Conservation (phyloP, 30 jellyfish, hydroid and myxozoan species). For the Nemopilema nomurai region DNA sequence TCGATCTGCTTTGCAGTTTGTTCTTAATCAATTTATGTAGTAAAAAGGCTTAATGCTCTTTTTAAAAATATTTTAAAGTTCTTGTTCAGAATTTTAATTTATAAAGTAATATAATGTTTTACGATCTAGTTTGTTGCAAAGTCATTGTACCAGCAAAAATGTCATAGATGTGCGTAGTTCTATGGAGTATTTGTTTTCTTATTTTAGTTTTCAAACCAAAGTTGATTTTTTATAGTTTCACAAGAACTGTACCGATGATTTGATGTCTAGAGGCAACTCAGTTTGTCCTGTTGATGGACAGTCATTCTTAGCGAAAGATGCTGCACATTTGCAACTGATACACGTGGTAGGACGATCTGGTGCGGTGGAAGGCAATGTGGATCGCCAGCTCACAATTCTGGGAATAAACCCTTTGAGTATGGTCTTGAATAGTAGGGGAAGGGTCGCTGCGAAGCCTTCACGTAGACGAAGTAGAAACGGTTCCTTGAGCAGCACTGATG, state of each 20-base stretch:
- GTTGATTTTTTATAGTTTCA: constrained; percentile 17
- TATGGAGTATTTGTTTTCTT: too few species aligned
- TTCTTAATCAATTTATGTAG: too few species aligned
- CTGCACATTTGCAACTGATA: not conserved
- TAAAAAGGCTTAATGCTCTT: too few species aligned
- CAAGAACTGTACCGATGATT: constrained; percentile 39
- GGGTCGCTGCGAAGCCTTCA: not conserved
- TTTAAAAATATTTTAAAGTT: too few species aligned
- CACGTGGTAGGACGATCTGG: not conserved
- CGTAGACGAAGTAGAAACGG: constrained; percentile 26
- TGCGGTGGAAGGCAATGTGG: not conserved
- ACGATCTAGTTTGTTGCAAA: too few species aligned
- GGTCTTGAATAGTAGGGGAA: not conserved
- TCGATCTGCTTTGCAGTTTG: not conserved
- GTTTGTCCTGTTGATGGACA: constrained; percentile 53
- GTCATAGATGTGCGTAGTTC: too few species aligned
- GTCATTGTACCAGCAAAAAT: too few species aligned
- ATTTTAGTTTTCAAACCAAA: not conserved
- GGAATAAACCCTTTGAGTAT: constrained; percentile 33
- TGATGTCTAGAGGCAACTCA: constrained; percentile 33
- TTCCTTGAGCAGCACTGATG: not conserved
- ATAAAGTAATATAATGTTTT: too few species aligned
- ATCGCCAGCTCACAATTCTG: constrained; percentile 27
- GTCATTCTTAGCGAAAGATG: not conserved
- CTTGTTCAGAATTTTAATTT: too few species aligned